Evolutionary conservation across 2,797 vertebrate genomes (phyloP).

Genomic region (Enteromius unitaeniatus): DNA sequence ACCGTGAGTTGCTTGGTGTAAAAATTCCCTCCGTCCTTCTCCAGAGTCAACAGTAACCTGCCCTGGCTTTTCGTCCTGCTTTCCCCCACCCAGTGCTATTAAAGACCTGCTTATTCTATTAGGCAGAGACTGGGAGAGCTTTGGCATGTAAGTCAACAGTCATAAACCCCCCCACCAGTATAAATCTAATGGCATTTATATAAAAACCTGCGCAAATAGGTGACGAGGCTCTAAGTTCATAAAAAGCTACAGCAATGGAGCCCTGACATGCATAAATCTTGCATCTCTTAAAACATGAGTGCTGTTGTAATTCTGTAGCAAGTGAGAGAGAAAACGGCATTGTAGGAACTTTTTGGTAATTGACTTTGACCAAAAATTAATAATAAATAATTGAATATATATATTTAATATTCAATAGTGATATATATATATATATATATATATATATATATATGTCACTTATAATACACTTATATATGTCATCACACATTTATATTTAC

Average conservation of each 20-base stretch:
- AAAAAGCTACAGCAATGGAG: slow-evolving; percentile 51
- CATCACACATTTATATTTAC: neutral
- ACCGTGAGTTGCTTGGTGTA: slow-evolving; percentile 42
- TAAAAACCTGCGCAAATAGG: slow-evolving; percentile 58
- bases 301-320: slow-evolving; percentile 14
- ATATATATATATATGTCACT: no score
- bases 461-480: no score
- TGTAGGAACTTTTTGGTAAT: slow-evolving; percentile 5
- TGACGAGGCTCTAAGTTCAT: slow-evolving; percentile 57
- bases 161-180: slow-evolving; percentile 44
- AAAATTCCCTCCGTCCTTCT: slow-evolving; percentile 54
- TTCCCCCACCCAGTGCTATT: slow-evolving; percentile 42
- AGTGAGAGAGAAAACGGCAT: neutral
- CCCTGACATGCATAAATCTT: slow-evolving; percentile 54
- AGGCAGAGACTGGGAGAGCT: slow-evolving; percentile 50
- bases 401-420: no score
- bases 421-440: no score
- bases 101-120: slow-evolving; percentile 57
- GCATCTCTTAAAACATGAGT: slow-evolving; percentile 50
- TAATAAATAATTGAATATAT: no score
- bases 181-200: slow-evolving; percentile 61
- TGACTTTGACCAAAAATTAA: neutral
- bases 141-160: slow-evolving; percentile 40
- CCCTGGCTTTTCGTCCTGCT: slow-evolving; percentile 43
- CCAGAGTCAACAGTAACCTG: slow-evolving; percentile 59